phyloP scores from a whole-genome alignment of 2,113 vertebrate species.

The Sebastes schlegelii region DNA sequence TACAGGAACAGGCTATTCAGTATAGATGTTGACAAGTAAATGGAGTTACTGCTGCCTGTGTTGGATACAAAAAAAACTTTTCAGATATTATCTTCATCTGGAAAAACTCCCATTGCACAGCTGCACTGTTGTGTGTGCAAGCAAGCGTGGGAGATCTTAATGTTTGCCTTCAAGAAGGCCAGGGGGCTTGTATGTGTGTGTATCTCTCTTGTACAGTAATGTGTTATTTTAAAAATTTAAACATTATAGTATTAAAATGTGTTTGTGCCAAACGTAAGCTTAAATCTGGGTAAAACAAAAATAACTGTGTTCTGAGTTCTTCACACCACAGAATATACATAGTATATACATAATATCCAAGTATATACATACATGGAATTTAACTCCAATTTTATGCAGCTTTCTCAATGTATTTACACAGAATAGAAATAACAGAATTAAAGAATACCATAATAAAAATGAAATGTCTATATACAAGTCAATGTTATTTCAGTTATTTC shows the following conservation, averaged over 20 bases:
- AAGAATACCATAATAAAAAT: no score
- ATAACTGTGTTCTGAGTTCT: no score
- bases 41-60: conserved; percentile 42
- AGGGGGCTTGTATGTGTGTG: not conserved
- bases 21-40: conserved; percentile 53
- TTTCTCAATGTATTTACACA: no score
- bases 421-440: no score
- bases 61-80: conserved; percentile 44
- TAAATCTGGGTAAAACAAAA: not conserved
- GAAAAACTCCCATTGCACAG: not conserved
- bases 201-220: not conserved
- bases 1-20: conserved; percentile 6
- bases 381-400: no score
- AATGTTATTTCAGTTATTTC: no score
- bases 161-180: conserved; percentile 13
- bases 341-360: no score
- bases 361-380: no score
- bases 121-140: conserved; percentile 4
- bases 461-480: no score
- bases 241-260: not conserved
- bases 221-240: not conserved
- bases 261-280: not conserved
- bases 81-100: conserved; percentile 48
- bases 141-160: not conserved
- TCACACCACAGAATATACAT: no score